These are phyloP conservation scores for Sebastes minor DNA, from an alignment of 2,797 vertebrate species.

Conservation along the genomic window DNA sequence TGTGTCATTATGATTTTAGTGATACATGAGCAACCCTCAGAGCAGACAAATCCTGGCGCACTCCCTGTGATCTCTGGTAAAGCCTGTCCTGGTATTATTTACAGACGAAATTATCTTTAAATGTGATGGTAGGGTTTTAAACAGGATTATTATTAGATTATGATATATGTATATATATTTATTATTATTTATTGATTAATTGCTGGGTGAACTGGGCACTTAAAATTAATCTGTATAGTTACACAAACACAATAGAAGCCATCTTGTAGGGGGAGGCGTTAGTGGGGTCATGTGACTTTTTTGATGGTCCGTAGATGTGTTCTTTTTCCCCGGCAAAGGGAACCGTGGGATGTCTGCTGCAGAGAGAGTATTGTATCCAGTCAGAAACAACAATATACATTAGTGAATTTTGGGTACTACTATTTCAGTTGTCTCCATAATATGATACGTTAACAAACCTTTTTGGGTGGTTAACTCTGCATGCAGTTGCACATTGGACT, in stretches of 20 bases:
- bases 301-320: neutral
- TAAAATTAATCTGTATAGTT: neutral
- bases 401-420: neutral
- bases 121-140: too few relatives aligned
- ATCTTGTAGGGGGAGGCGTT: neutral
- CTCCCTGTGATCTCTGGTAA: too few relatives aligned
- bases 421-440: too few relatives aligned
- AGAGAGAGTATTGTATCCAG: neutral
- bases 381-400: neutral
- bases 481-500: slow-evolving; percentile 16
- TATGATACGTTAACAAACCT: slow-evolving; percentile 20
- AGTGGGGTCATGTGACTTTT: neutral
- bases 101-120: too few relatives aligned
- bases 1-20: too few relatives aligned
- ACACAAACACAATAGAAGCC: slow-evolving; percentile 23
- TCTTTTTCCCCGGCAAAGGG: neutral
- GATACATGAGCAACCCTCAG: too few relatives aligned
- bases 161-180: neutral
- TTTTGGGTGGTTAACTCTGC: neutral
- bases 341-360: neutral
- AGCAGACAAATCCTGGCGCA: too few relatives aligned
- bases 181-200: neutral
- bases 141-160: neutral
- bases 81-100: too few relatives aligned
- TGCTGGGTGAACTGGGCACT: neutral